Base-by-base conservation (phyloP, 2,888 invertebrate genomes). In the Dasypolia templi region DNA sequence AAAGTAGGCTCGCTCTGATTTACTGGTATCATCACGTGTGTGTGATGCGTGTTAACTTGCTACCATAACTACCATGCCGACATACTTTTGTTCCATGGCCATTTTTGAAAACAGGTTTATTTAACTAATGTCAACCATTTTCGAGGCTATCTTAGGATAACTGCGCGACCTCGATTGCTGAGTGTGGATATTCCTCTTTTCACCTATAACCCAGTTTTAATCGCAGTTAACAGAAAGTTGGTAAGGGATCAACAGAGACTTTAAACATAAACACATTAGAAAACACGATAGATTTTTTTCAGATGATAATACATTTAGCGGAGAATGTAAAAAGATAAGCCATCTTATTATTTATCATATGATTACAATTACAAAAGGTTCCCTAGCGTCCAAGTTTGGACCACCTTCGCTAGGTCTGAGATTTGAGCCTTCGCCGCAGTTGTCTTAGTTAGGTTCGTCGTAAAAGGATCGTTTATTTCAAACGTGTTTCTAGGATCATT, bases 1-100 rank as follows among this genome's bases (percentile, higher is more conserved):
- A 67, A 81, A 85, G 84, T 77, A 79, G 75, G 75, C 42, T 74
- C 64, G 61, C 68, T 51, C 58, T 77, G 46, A 85, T 83, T 77
- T 77, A 81, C 81, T 72, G 51, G 35, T 67, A 58, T 69, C 59
- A 76, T 82, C 68, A 73, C 55, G 29, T 72, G 49, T 81, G 81
- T 85, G 65, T n/a, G n/a, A n/a, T n/a, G n/a, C 81, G 84, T 66
- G 71, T 72, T 22, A 61, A 68, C 46, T 75, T 56, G 80, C 75
- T 82, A 72, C 71, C 63, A 59, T 66, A 66, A 61, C 79, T 78
- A 58, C 63, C 44, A 61, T 61, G 70, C 35, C 44, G 71, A 77
- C 75, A 76, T 55, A 71, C 66, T 79, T 84, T 70, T 71, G 74
- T 75, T 46, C 9, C 63, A 63, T 63, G 53, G n/a, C 69, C 75